Base-by-base conservation (phyloP, 2,113 vertebrate species). In the Bagarius yarrelli region DNA sequence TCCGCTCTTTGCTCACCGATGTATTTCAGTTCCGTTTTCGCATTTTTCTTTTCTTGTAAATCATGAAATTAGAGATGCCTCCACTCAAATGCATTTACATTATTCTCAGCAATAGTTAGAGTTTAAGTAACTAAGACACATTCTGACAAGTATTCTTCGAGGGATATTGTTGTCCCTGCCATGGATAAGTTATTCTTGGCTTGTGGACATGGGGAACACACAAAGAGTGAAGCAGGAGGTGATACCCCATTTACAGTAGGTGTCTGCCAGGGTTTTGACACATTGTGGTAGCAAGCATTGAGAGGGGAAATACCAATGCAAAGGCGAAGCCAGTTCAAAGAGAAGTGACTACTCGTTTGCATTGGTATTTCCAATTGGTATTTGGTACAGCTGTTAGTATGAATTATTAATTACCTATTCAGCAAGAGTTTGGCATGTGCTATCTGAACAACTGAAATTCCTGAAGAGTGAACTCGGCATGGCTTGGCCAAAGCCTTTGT, bases 331-430 rank as follows among this genome's bases (percentile, higher is more conserved):
- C 85, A 61, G 86, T 90, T 89, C 82, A 85, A 85, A 88, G 88
- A 85, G 85, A 87, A 85, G 81, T 81, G 13, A 76, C 44, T 47
- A 47, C 4, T 8, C 9, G 44, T 47, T 47, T 9, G 44, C 44
- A 11, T 11, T 47, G 11, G 44, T 47, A 47, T 47, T 47, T 47
- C 9, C 44, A 47, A 47, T 47, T 47, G 9, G 44, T 47, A 47
- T 47, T 11, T 47, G 44, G 44, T 47, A 4, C 11, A 47, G 44
- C 88, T 71, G 25, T 88, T 88, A 90, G 66, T 79, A 69, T 81
- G 87, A 83, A 71, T 83, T 87, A 81, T 89, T 91, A 90, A 93
- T 89, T 91, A 88, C 86, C 81, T 57, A 84, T 55, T 27, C 4
- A 82, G 59, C 74, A 87, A 86, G 77, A 79, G 44, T 83, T 85